phyloP scores from a whole-genome alignment of 2,888 invertebrate genomes.

The Nudaria mundana region DNA sequence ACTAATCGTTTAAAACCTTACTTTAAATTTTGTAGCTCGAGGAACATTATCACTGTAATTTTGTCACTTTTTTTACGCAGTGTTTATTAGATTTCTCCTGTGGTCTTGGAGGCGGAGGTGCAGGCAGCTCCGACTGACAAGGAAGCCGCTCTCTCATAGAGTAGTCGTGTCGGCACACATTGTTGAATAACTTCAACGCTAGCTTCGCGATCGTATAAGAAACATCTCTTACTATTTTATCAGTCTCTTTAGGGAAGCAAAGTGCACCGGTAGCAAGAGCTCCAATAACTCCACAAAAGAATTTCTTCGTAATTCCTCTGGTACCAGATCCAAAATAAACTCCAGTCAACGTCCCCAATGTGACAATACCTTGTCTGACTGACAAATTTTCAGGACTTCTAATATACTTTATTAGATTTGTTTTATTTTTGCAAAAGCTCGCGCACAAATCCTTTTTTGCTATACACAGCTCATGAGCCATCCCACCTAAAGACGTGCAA shows the following conservation, averaged over 20 bases:
- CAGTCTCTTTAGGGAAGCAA: constrained; percentile 59
- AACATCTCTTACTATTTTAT: constrained; percentile 41
- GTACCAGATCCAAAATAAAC: constrained; percentile 23
- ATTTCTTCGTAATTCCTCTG: constrained; percentile 29
- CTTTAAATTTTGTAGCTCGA: no score
- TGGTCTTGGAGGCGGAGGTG: constrained; percentile 10
- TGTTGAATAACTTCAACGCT: constrained; percentile 34
- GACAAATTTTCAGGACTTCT: constrained; percentile 40
- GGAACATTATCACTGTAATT: no score
- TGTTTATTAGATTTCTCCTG: constrained; percentile 12
- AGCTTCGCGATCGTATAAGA: constrained; percentile 31
- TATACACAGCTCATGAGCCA: constrained; percentile 7
- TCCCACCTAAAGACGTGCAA: constrained; percentile 10
- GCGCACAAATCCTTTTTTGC: constrained; percentile 17
- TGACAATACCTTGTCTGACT: constrained; percentile 38
- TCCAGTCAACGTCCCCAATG: constrained; percentile 35
- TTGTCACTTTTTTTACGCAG: constrained; percentile 1
- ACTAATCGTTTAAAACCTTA: no score
- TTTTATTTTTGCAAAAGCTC: constrained; percentile 1
- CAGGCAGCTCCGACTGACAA: constrained; percentile 45
- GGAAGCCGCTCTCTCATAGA: constrained; percentile 41
- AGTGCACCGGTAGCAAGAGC: constrained; percentile 44
- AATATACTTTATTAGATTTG: constrained; percentile 39
- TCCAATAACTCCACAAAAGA: constrained; percentile 41
- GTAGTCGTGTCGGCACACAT: constrained; percentile 28